Conservation (phyloP, 2,797 vertebrate species). For the Phoebastria nigripes region DNA sequence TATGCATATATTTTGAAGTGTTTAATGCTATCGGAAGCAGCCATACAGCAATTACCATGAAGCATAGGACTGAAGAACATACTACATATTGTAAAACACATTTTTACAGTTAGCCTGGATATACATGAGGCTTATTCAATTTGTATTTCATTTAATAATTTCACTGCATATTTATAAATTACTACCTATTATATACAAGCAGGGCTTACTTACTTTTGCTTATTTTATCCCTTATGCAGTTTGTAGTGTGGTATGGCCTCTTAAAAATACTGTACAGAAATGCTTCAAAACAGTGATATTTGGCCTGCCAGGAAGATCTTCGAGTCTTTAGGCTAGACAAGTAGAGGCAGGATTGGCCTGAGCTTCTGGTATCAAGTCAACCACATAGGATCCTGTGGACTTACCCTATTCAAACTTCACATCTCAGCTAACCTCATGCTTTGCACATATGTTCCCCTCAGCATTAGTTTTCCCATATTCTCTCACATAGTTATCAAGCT, state of each 20-base stretch:
- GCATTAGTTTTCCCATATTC: not conserved
- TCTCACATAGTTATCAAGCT: not conserved
- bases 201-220: constrained; percentile 21
- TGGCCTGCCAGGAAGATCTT: not conserved
- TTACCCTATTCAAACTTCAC: not conserved
- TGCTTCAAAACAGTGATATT: not conserved
- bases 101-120: not conserved
- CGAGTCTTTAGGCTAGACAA: not conserved
- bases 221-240: not conserved
- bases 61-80: not conserved
- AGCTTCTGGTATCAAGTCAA: not conserved
- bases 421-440: not conserved
- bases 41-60: not conserved
- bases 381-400: not conserved
- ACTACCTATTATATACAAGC: not conserved
- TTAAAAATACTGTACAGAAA: not conserved
- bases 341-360: not conserved
- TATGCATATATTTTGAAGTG: not conserved
- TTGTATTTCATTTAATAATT: constrained; percentile 10
- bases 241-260: not conserved
- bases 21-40: not conserved
- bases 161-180: constrained; percentile 21
- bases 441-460: not conserved
- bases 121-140: not conserved
- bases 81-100: not conserved